phyloP scores from a whole-genome alignment of 2,113 vertebrate genomes.

The Syngnathus floridae region DNA sequence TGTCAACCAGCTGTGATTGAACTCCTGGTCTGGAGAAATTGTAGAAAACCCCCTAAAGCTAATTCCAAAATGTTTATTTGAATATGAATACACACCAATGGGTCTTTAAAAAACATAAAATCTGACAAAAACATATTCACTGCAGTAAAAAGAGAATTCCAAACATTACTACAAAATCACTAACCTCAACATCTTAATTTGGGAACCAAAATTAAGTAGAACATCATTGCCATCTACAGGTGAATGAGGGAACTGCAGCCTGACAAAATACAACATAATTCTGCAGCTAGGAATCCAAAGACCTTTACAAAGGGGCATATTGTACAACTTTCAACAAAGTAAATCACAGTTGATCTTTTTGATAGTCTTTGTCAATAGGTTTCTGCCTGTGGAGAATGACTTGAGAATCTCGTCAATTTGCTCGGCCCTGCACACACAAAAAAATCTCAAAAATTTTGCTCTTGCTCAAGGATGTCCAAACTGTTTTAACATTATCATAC shows the following conservation, averaged over 20 bases:
- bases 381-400: constrained; percentile 47
- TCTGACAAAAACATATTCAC: no score
- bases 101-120: no score
- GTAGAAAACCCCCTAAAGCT: no score
- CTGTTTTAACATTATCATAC: constrained; percentile 14
- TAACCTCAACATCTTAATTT: background rate
- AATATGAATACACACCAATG: no score
- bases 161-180: background rate
- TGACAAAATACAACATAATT: background rate
- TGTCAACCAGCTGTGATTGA: no score
- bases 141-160: background rate
- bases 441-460: background rate
- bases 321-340: constrained; percentile 5
- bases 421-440: constrained; percentile 44
- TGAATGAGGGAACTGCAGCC: background rate
- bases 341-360: constrained; percentile 51
- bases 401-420: constrained; percentile 57
- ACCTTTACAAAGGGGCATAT: no score
- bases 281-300: no score
- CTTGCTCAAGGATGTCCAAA: background rate
- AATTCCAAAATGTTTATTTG: no score
- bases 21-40: no score
- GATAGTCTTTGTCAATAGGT: constrained; percentile 58
- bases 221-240: constrained; percentile 16
- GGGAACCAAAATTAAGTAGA: background rate